Percentiles rank a stretch among this genome's conserved stretches.
Conservation (phyloP, 2,113 vertebrate species). For the Scytalopus superciliaris region DNA sequence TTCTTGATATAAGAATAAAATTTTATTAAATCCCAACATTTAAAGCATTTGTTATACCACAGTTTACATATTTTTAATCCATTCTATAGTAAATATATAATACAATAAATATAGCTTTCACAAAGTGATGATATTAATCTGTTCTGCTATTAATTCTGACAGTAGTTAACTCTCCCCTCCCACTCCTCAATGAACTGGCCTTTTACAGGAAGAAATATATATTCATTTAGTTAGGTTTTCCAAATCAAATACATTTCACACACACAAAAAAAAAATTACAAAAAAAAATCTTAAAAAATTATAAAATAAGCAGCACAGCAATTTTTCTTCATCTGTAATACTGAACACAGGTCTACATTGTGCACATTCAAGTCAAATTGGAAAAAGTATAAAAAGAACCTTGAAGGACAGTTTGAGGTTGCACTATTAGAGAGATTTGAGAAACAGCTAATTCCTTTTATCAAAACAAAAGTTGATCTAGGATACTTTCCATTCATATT, state of each 20-base stretch:
- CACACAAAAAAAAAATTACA: not conserved
- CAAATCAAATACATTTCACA: not conserved
- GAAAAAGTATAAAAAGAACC: not conserved
- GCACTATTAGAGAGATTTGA: not conserved
- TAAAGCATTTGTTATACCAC: not conserved
- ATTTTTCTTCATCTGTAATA: not conserved
- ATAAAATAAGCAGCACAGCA: slow-evolving; percentile 26
- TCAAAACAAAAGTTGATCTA: not conserved
- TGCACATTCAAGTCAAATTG: not conserved
- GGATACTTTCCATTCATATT: not conserved
- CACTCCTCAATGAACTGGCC: not conserved
- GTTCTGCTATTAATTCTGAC: not conserved
- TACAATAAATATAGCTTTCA: slow-evolving; percentile 5
- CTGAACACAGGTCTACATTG: not conserved
- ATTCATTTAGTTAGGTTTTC: not conserved
- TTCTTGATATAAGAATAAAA: slow-evolving; percentile 6
- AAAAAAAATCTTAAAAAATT: not conserved
- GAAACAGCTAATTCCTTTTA: not conserved
- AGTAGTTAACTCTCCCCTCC: not conserved
- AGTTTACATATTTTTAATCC: not conserved
- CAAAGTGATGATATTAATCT: not conserved
- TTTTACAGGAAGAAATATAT: not conserved
- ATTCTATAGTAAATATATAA: not conserved
- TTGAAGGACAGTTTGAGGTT: not conserved
- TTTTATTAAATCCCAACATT: slow-evolving; percentile 60